Conservation (phyloP, 2,113 vertebrate species). For the Phyllostomus discolor region DNA sequence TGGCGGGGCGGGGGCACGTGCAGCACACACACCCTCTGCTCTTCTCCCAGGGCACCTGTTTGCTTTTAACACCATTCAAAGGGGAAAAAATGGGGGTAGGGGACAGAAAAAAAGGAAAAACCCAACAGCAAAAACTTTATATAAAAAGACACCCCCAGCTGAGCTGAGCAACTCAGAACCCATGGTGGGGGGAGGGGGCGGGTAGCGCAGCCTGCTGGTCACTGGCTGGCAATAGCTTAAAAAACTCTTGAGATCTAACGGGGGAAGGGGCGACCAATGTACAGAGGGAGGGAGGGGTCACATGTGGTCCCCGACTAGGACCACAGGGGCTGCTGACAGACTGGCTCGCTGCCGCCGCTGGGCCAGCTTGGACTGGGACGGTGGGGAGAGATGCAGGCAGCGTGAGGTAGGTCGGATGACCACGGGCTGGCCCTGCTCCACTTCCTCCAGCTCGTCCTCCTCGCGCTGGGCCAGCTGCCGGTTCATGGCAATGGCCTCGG, state of each 20-base stretch:
- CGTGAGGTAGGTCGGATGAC: conserved; percentile 89
- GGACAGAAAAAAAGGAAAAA: neutral
- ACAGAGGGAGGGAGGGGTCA: neutral
- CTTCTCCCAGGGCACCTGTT: neutral
- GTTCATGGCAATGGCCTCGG: conserved; percentile 95
- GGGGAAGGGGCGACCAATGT: neutral
- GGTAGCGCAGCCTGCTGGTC: conserved; percentile 61
- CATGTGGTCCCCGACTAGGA: conserved; percentile 88
- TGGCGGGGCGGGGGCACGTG: neutral
- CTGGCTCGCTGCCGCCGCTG: conserved; percentile 90
- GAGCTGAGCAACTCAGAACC: conserved; percentile 80
- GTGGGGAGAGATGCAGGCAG: conserved; percentile 93
- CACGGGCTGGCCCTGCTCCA: conserved; percentile 79
- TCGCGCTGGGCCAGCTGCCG: conserved; percentile 93
- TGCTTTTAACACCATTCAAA: conserved; percentile 18
- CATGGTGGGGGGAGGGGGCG: conserved; percentile 38
- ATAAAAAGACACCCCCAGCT: conserved; percentile 79
- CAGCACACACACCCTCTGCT: neutral
- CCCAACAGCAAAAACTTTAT: conserved; percentile 55
- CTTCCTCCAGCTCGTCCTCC: conserved; percentile 88
- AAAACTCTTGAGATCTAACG: neutral
- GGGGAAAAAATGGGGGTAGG: neutral
- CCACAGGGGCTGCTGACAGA: conserved; percentile 87
- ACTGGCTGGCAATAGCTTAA: conserved; percentile 58
- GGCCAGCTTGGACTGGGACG: conserved; percentile 93